A percentile compares a stretch with the other conserved stretches of the same genome.
phyloP scores from a whole-genome alignment of 2,113 vertebrate genomes.

The Solea senegalensis region DNA sequence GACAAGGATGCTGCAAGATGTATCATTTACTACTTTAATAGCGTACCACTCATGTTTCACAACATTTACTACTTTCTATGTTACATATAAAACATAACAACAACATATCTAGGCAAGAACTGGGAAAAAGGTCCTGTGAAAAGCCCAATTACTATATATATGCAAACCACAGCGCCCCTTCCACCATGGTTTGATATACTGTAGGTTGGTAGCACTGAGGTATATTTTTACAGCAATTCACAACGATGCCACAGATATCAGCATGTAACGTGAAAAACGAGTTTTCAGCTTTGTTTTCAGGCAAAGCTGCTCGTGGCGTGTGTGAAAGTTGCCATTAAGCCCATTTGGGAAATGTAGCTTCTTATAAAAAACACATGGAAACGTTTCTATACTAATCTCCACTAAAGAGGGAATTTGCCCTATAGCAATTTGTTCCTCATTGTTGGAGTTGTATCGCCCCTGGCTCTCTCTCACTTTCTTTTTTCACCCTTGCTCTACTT shows the following conservation, averaged over 20 bases:
- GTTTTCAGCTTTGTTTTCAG: no score
- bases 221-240: neutral
- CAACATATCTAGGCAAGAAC: neutral
- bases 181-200: no score
- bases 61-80: neutral
- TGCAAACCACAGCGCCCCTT: neutral
- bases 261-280: neutral
- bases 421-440: constrained; percentile 52
- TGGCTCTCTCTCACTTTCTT: constrained; percentile 6
- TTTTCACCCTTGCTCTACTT: constrained; percentile 17
- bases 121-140: neutral
- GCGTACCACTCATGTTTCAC: neutral
- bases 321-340: no score
- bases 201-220: no score
- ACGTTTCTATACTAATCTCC: constrained; percentile 8
- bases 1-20: neutral
- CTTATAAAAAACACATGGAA: no score
- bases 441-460: constrained; percentile 15
- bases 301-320: no score
- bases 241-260: neutral
- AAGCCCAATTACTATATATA: neutral
- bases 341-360: no score
- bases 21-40: neutral
- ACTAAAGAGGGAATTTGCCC: constrained; percentile 15
- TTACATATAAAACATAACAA: neutral